Base-by-base conservation (phyloP, 2,113 vertebrate genomes). In the Rana temporaria region DNA sequence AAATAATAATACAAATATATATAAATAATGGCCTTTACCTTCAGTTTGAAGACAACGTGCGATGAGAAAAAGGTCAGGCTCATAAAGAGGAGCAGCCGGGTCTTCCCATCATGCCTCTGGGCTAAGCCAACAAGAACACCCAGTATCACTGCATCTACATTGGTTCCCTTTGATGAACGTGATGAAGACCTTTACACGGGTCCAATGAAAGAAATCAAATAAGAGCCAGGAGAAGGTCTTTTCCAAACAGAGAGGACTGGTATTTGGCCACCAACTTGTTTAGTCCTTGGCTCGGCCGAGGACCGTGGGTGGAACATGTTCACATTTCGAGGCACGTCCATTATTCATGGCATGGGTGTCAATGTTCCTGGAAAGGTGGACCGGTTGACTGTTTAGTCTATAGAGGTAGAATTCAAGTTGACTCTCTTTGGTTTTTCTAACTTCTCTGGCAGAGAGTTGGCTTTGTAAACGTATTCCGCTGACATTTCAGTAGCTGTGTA, bases 301-400 rank as follows among this genome's bases (percentile, higher is more conserved):
- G 64, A 7, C 42, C 72, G 79, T 30, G 79, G 68, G 68, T 30
- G 56, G 66, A 80, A 70, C 78, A 62, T 62, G 57, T 42, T 62
- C 66, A 42, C 78, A 80, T 68, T 80, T 80, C 56, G 69, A 80
- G 79, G 68, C 55, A 72, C 79, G 72, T 81, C 69, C 69, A 81
- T 81, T 81, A 72, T 72, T 71, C 79, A 72, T 81, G 57, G 52
- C 57, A 32, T 72, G 34, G 48, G 48, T 81, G 79, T 68, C 79
- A 81, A 64, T 73, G 59, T 81, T 81, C 68, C 79, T 81, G 57
- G 79, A 81, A 68, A 72, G 72, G 79, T 72, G 57, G 68, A 59
- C 79, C 59, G 72, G 69, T 81, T 71, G 78, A 71, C 67, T 81
- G 78, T 81, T 81, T 81, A 81, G 79, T 81, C 79, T 81, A 72